phyloP scores from a whole-genome alignment of 2,888 invertebrate species.

The Drosophila ustulata region DNA sequence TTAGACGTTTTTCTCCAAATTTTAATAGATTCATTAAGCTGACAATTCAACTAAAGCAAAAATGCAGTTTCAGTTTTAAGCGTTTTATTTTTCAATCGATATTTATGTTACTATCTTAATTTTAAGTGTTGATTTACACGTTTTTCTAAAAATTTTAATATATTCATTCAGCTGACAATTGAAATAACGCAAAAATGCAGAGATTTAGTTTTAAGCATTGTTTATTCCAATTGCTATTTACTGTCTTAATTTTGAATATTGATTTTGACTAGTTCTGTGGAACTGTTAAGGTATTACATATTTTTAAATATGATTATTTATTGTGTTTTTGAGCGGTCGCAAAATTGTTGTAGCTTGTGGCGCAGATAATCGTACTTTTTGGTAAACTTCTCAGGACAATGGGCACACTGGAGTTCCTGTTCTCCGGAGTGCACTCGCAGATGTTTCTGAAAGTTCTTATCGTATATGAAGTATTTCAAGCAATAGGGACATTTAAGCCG shows the following conservation, averaged over 20 bases:
- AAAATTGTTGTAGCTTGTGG: neutral
- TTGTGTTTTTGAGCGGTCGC: neutral
- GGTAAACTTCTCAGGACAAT: neutral
- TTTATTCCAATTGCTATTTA: too few species aligned
- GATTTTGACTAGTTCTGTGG: too few species aligned
- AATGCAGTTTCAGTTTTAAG: neutral
- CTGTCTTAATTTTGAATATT: too few species aligned
- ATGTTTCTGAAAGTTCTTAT: neutral
- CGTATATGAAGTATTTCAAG: neutral
- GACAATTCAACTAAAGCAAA: neutral
- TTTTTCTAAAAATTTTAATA: conserved; percentile 31
- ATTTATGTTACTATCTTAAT: neutral
- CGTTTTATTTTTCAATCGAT: neutral
- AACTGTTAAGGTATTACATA: too few species aligned
- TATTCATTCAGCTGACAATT: neutral
- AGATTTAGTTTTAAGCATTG: too few species aligned
- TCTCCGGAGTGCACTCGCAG: conserved; percentile 3
- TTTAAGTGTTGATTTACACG: neutral
- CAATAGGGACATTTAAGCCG: neutral
- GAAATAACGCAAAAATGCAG: too few species aligned
- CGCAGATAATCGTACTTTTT: neutral
- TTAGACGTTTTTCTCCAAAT: conserved; percentile 24
- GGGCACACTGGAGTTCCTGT: neutral
- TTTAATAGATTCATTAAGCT: neutral
- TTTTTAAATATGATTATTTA: neutral